Percentiles rank a stretch among this genome's conserved stretches.
Conservation (phyloP, 1,140 invertebrate species). For the Hylaeus anthracinus region DNA sequence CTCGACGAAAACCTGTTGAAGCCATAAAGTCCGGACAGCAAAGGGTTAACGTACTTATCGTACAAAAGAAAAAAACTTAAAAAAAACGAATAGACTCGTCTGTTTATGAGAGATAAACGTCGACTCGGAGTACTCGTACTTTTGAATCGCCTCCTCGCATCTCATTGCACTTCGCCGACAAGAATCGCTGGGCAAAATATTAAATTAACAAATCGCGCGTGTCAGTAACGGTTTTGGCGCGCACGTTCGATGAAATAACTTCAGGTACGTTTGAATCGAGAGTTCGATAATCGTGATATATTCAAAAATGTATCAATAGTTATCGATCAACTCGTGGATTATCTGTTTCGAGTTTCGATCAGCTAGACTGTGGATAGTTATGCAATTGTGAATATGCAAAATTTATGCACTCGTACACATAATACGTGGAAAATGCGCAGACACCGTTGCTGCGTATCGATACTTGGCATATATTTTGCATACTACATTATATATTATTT, state of each 20-base stretch:
- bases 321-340: neutral
- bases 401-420: too few species aligned
- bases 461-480: too few species aligned
- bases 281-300: neutral
- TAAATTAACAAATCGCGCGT: too few species aligned
- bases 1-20: too few species aligned
- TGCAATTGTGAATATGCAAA: too few species aligned
- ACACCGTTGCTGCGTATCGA: too few species aligned
- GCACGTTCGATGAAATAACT: conserved; percentile 20
- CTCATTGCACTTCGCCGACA: conserved; percentile 24
- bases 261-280: conserved; percentile 36
- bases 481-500: too few species aligned
- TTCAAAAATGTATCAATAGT: neutral
- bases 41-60: conserved; percentile 5
- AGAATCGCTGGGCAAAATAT: conserved; percentile 24
- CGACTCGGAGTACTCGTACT: conserved; percentile 6
- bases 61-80: neutral
- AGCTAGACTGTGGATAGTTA: too few species aligned
- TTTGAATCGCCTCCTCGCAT: conserved; percentile 7
- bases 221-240: neutral
- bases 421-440: too few species aligned
- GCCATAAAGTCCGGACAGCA: too few species aligned
- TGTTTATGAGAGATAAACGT: neutral
- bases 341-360: neutral
- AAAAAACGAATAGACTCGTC: neutral